Evolutionary conservation across 1,140 invertebrate genomes (phyloP).

Genomic region (Sarcophaga bullata): DNA sequence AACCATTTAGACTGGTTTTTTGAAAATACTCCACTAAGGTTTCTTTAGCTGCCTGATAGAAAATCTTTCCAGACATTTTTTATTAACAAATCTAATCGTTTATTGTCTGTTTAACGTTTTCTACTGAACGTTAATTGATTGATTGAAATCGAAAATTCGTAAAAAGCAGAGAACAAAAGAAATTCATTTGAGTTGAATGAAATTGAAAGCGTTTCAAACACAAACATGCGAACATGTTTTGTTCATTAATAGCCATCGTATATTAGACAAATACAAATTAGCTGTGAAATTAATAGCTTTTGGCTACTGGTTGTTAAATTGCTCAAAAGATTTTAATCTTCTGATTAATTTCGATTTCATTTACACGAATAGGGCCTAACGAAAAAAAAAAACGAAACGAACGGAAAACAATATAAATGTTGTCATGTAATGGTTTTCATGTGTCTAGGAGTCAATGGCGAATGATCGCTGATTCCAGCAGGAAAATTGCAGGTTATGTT

Average conservation of each 20-base stretch:
- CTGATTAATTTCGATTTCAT: not conserved
- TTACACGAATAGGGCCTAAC: not conserved
- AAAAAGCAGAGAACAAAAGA: not conserved
- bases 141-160: not conserved
- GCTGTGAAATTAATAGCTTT: not conserved
- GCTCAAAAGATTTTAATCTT: not conserved
- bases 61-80: constrained; percentile 17
- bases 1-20: constrained; percentile 43
- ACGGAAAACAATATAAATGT: too few relatives aligned
- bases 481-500: too few relatives aligned
- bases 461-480: too few relatives aligned
- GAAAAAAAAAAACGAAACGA: too few relatives aligned
- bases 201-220: not conserved
- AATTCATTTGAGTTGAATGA: not conserved
- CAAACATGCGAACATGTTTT: too few relatives aligned
- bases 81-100: not conserved
- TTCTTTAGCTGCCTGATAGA: constrained; percentile 29
- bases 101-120: not conserved
- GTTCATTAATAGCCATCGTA: not conserved
- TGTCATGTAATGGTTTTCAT: too few relatives aligned
- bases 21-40: constrained; percentile 43
- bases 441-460: too few relatives aligned
- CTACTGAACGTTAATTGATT: not conserved
- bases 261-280: not conserved
- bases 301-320: not conserved